Percentiles rank a stretch among this genome's conserved stretches.
Conservation (phyloP, 2,113 vertebrate genomes). For the Archilochus colubris region DNA sequence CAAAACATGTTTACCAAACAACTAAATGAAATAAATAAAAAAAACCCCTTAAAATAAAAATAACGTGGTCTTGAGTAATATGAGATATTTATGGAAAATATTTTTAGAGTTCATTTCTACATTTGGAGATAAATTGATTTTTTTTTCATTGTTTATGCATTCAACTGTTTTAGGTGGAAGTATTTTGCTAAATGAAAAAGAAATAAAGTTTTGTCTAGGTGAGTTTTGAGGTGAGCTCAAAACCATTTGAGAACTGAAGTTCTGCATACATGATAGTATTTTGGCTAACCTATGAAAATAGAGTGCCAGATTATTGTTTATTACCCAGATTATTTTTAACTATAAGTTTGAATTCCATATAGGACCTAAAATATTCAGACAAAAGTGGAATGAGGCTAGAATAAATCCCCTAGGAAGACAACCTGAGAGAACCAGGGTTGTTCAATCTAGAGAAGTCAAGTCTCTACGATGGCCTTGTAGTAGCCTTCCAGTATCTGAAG, state of each 20-base stretch:
- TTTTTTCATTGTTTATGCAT: background rate
- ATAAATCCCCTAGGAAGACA: background rate
- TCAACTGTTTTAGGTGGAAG: background rate
- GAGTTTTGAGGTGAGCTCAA: too few species aligned
- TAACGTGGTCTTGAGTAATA: background rate
- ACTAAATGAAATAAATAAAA: background rate
- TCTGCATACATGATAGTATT: background rate
- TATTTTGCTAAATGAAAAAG: background rate
- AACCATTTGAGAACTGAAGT: background rate
- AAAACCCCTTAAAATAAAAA: background rate
- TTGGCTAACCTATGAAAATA: background rate
- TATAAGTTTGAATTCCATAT: background rate
- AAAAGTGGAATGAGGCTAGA: accelerated
- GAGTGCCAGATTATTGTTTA: background rate
- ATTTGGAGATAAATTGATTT: background rate
- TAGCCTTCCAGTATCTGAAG: background rate
- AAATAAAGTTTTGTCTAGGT: background rate
- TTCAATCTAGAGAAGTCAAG: background rate
- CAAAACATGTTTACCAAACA: background rate
- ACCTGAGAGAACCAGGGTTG: accelerated
- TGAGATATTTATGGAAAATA: background rate
- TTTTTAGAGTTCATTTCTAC: background rate
- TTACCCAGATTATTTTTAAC: background rate
- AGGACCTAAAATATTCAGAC: background rate
- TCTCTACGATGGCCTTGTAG: accelerated